Evolutionary conservation across 2,797 vertebrate genomes (phyloP).

Genomic region (Oryzias sinensis): DNA sequence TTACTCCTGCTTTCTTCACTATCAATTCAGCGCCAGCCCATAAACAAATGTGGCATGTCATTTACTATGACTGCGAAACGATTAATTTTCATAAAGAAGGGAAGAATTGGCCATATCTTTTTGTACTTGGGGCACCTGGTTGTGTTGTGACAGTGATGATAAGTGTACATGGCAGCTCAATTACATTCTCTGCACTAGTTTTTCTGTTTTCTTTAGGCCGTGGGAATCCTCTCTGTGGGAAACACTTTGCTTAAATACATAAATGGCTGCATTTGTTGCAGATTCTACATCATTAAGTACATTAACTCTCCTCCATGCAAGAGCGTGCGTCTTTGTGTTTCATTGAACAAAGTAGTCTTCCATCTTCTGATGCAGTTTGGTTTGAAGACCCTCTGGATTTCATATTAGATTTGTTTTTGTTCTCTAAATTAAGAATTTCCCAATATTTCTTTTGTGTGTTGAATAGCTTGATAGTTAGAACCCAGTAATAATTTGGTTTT

Average conservation of each 20-base stretch:
- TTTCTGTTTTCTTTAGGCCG: slow-evolving; percentile 60
- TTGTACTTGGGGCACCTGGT: slow-evolving; percentile 61
- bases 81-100: slow-evolving; percentile 77
- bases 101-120: slow-evolving; percentile 66
- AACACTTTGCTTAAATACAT: slow-evolving; percentile 43
- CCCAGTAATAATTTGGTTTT: no score
- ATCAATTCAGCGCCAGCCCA: slow-evolving; percentile 68
- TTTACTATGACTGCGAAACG: slow-evolving; percentile 66
- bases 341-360: not conserved
- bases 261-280: slow-evolving; percentile 36
- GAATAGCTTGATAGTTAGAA: no score
- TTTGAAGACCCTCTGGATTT: not conserved
- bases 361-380: not conserved
- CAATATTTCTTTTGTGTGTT: no score
- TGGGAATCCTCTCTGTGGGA: slow-evolving; percentile 49
- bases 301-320: no score
- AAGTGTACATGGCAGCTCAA: slow-evolving; percentile 79
- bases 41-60: slow-evolving; percentile 79
- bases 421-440: no score
- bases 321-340: no score
- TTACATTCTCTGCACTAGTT: slow-evolving; percentile 68
- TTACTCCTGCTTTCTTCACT: slow-evolving; percentile 57
- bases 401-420: not conserved
- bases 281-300: slow-evolving; percentile 17
- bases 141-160: slow-evolving; percentile 74